Conservation (phyloP, 2,888 invertebrate genomes). For the Ectemnius lituratus region DNA sequence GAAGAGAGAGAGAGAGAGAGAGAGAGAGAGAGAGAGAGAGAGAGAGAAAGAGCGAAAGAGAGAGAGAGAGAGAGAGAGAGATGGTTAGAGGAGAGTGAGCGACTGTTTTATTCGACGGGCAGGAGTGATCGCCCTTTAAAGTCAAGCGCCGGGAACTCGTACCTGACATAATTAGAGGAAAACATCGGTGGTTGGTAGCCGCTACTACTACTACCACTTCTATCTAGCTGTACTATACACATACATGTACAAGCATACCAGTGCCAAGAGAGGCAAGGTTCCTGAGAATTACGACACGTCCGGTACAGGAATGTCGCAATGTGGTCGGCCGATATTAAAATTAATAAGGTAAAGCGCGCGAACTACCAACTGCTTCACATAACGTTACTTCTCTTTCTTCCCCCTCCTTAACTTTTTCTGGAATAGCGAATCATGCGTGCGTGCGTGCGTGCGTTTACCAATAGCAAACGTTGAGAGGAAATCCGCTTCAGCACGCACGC, state of each 20-base stretch:
- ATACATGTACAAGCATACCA: too few relatives aligned
- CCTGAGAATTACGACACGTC: not conserved
- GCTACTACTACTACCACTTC: too few relatives aligned
- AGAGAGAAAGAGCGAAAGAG: not conserved
- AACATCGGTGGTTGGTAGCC: slow-evolving; percentile 21
- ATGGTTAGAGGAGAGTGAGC: too few relatives aligned
- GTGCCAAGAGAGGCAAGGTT: not conserved
- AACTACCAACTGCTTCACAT: not conserved
- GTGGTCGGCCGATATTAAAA: slow-evolving; percentile 1
- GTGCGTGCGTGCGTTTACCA: too few relatives aligned
- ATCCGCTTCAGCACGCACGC: too few relatives aligned
- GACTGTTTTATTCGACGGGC: slow-evolving; percentile 47
- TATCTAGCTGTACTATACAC: too few relatives aligned
- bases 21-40: too few relatives aligned
- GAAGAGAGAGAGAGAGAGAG: not conserved
- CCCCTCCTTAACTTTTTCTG: too few relatives aligned
- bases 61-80: too few relatives aligned
- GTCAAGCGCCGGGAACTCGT: slow-evolving; percentile 45
- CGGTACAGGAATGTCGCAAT: not conserved
- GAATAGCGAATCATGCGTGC: too few relatives aligned
- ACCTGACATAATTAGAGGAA: slow-evolving; percentile 52
- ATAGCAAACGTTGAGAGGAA: too few relatives aligned
- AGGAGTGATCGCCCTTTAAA: slow-evolving; percentile 48
- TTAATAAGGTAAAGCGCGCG: not conserved
- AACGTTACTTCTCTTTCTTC: not conserved